Evolutionary conservation across 2,797 vertebrate species (phyloP).

Genomic region (Crenuchus spilurus): DNA sequence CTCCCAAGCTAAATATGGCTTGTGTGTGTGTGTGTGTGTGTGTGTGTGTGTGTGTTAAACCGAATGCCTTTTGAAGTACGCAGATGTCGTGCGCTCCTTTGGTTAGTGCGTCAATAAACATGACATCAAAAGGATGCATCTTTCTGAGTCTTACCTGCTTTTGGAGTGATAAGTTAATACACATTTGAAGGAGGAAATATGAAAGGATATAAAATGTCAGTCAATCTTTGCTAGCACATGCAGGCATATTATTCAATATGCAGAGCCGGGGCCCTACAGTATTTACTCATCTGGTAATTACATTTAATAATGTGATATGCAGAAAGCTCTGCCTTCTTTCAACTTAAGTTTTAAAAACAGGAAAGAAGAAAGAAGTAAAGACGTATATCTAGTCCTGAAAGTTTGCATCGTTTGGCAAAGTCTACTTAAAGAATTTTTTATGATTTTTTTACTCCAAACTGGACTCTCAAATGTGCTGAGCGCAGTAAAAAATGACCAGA

Average conservation of each 20-base stretch:
- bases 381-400: not conserved
- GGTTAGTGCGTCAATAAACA: slow-evolving; percentile 69
- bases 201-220: slow-evolving; percentile 79
- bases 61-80: slow-evolving; percentile 58
- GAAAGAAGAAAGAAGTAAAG: not conserved
- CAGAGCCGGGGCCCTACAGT: slow-evolving; percentile 44
- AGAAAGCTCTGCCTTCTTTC: slow-evolving; percentile 47
- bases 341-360: slow-evolving; percentile 29
- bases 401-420: slow-evolving; percentile 8
- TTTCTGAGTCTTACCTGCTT: slow-evolving; percentile 79
- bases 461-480: not conserved
- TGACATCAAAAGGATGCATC: slow-evolving; percentile 78
- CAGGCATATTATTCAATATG: slow-evolving; percentile 34
- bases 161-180: slow-evolving; percentile 76
- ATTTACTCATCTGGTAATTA: slow-evolving; percentile 54
- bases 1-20: slow-evolving; percentile 44
- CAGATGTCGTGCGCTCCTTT: slow-evolving; percentile 58
- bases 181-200: slow-evolving; percentile 74
- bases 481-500: not conserved
- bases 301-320: slow-evolving; percentile 48
- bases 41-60: slow-evolving; percentile 31
- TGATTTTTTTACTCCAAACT: not conserved
- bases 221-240: slow-evolving; percentile 67
- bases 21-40: slow-evolving; percentile 45
- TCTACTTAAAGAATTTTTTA: not conserved